Percentiles rank a stretch among this genome's conserved stretches.
phyloP scores from a whole-genome alignment of 2,797 vertebrate species.

The Distichodus sexfasciatus region DNA sequence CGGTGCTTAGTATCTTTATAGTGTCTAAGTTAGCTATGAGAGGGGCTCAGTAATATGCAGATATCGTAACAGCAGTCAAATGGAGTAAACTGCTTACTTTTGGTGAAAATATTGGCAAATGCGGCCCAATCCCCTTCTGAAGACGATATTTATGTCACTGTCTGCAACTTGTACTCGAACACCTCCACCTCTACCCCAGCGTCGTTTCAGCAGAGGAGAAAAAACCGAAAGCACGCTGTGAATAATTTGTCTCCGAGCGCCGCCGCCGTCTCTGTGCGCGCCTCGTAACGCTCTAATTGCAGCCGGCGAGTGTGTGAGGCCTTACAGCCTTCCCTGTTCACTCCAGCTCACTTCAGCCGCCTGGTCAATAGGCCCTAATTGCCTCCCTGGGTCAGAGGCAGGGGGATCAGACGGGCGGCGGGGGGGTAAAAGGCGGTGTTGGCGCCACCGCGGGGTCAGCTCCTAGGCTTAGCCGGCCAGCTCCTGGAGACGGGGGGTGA shows the following conservation, averaged over 20 bases:
- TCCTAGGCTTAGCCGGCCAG: constrained; percentile 58
- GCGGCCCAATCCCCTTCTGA: neutral
- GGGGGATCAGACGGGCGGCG: constrained; percentile 67
- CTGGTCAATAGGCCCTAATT: constrained; percentile 81
- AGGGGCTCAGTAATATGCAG: too few relatives aligned
- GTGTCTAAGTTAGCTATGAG: too few relatives aligned
- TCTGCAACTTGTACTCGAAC: constrained; percentile 55
- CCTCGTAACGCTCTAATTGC: constrained; percentile 72
- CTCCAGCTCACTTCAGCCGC: constrained; percentile 59
- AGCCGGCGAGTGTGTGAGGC: constrained; percentile 64
- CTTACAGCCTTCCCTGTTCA: constrained; percentile 51
- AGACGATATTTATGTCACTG: constrained; percentile 47
- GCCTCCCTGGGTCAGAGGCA: constrained; percentile 67
- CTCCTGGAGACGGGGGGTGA: constrained; percentile 61
- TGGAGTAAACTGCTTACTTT: too few relatives aligned
- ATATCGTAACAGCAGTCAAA: too few relatives aligned
- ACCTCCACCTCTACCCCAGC: constrained; percentile 50
- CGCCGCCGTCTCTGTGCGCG: constrained; percentile 60
- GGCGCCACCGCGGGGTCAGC: constrained; percentile 83
- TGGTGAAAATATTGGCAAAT: too few relatives aligned
- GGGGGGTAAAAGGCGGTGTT: constrained; percentile 75
- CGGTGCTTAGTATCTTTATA: too few relatives aligned
- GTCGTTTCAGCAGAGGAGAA: constrained; percentile 45
- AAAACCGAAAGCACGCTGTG: constrained; percentile 61
- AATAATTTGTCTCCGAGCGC: constrained; percentile 67